Evolutionary conservation across 2,888 invertebrate genomes (phyloP).

Genomic region (Tricholauxania praeusta): DNA sequence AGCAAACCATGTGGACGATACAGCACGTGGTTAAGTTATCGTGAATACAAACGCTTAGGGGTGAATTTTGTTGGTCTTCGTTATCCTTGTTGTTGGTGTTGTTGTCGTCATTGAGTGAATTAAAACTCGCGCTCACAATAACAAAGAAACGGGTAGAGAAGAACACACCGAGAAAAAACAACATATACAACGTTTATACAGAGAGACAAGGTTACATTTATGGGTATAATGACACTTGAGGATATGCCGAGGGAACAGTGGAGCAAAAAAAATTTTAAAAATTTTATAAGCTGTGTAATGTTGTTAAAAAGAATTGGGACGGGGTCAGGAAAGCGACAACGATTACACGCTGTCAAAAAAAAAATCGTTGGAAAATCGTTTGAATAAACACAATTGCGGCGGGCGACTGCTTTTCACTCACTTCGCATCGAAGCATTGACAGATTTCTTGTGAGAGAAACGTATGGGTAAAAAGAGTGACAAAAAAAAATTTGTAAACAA

Average conservation of each 20-base stretch:
- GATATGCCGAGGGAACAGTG: constrained; percentile 52
- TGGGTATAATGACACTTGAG: constrained; percentile 48
- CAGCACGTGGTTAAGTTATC: constrained; percentile 65
- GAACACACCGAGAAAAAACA: not conserved
- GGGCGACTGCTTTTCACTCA: too few species aligned
- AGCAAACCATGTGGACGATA: constrained; percentile 26
- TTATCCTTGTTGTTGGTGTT: constrained; percentile 34
- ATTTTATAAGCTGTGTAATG: not conserved
- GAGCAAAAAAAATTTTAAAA: constrained; percentile 5
- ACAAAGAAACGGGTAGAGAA: constrained; percentile 42
- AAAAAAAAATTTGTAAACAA: too few species aligned
- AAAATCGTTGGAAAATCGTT: too few species aligned
- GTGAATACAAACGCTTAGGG: constrained; percentile 62
- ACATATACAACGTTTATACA: constrained; percentile 25
- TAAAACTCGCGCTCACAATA: constrained; percentile 52
- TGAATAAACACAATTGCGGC: too few species aligned
- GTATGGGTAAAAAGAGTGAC: too few species aligned
- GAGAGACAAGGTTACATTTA: constrained; percentile 48
- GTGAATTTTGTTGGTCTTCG: constrained; percentile 53
- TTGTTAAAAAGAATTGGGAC: not conserved
- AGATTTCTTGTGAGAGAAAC: too few species aligned
- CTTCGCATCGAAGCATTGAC: too few species aligned
- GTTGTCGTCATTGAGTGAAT: constrained; percentile 56
- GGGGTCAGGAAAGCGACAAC: too few species aligned
- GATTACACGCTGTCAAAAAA: too few species aligned